phyloP scores from a whole-genome alignment of 2,888 invertebrate species.

The Hirudinaria manillensis region DNA sequence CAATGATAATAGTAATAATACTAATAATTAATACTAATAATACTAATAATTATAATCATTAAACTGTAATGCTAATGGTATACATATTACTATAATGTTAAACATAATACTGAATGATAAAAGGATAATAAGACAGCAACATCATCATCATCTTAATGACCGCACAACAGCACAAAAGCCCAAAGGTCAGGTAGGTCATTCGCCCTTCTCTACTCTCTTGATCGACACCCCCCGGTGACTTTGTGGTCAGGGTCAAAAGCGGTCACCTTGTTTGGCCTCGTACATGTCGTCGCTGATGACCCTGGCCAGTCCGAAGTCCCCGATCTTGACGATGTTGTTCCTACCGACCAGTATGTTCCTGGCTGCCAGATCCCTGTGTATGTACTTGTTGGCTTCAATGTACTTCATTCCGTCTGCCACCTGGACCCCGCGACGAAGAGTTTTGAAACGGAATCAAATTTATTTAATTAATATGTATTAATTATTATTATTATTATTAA shows the following conservation, averaged over 20 bases:
- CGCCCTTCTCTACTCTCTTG: too few relatives aligned
- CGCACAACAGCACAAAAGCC: too few relatives aligned
- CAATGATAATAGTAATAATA: too few relatives aligned
- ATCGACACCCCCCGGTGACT: too few relatives aligned
- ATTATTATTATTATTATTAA: not conserved
- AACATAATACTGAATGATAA: too few relatives aligned
- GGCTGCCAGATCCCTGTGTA: slow-evolving; percentile 36
- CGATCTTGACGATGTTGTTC: slow-evolving; percentile 33
- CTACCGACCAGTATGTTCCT: slow-evolving; percentile 36
- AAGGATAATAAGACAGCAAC: too few relatives aligned
- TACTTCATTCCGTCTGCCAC: slow-evolving; percentile 36
- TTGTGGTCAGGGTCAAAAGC: too few relatives aligned
- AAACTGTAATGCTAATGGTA: too few relatives aligned
- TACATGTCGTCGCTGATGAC: slow-evolving; percentile 35
- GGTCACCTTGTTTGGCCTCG: slow-evolving; percentile 32
- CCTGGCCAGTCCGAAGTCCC: slow-evolving; percentile 36
- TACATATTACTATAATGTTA: too few relatives aligned
- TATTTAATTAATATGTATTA: not conserved
- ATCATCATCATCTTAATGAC: not conserved
- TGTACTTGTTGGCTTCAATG: slow-evolving; percentile 36
- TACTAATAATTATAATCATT: too few relatives aligned
- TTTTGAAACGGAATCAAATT: not conserved
- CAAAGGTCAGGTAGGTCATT: too few relatives aligned
- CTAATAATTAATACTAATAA: too few relatives aligned
- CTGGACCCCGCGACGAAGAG: not conserved